phyloP scores from a whole-genome alignment of 1,140 invertebrate species.

The Gryllus bimaculatus region DNA sequence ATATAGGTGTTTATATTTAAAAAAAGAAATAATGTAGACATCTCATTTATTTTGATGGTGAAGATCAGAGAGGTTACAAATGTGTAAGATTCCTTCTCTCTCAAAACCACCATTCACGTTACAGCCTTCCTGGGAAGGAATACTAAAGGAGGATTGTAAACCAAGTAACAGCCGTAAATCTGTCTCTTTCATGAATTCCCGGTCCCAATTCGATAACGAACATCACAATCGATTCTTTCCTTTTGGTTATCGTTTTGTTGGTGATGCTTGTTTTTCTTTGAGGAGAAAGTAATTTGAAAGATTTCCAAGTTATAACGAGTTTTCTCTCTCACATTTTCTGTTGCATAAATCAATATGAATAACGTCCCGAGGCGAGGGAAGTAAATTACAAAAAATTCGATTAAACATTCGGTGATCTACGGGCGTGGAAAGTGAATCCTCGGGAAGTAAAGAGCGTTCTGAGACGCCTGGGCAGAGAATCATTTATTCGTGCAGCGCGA shows the following conservation, averaged over 20 bases:
- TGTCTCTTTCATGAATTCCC: background rate
- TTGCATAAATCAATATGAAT: slow-evolving; percentile 6
- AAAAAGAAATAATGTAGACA: too few species aligned
- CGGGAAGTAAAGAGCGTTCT: background rate
- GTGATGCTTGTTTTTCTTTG: background rate
- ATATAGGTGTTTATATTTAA: too few species aligned
- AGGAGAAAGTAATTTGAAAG: slow-evolving; percentile 5
- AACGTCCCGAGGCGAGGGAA: background rate
- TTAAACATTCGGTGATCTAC: slow-evolving; percentile 1
- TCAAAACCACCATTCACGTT: too few species aligned
- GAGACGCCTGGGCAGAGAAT: background rate
- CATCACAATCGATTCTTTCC: background rate
- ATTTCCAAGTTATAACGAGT: slow-evolving; percentile 1
- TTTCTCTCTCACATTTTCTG: background rate
- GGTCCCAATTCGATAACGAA: background rate
- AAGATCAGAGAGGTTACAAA: too few species aligned
- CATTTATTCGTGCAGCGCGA: background rate
- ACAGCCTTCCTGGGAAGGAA: too few species aligned
- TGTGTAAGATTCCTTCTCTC: too few species aligned
- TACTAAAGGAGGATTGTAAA: too few species aligned
- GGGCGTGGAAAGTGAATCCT: background rate
- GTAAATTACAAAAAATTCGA: slow-evolving; percentile 6
- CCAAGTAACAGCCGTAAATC: background rate
- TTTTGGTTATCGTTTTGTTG: background rate
- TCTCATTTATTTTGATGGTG: too few species aligned